Conservation (phyloP, 2,888 invertebrate genomes). For the Formica aserva region DNA sequence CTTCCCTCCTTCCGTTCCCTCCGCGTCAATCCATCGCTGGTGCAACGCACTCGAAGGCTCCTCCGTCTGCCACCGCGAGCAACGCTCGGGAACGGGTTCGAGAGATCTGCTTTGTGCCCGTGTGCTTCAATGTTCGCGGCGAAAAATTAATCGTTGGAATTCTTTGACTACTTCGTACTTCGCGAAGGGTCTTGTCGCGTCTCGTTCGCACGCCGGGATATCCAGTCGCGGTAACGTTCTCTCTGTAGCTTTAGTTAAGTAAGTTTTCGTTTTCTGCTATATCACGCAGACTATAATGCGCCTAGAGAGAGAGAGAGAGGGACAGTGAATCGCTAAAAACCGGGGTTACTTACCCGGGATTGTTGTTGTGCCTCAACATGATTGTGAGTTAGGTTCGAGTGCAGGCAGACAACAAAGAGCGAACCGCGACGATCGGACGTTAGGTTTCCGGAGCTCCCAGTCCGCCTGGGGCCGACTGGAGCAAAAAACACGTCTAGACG, state of each 20-base stretch:
- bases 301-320: neutral
- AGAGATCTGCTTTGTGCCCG: slow-evolving; percentile 57
- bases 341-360: slow-evolving; percentile 42
- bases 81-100: slow-evolving; percentile 62
- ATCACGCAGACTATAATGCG: neutral
- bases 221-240: slow-evolving; percentile 1
- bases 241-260: slow-evolving; percentile 27
- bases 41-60: slow-evolving; percentile 68
- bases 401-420: slow-evolving; percentile 49
- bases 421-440: slow-evolving; percentile 68
- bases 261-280: slow-evolving; percentile 10
- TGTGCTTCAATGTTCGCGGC: slow-evolving; percentile 58
- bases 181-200: neutral
- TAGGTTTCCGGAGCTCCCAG: slow-evolving; percentile 67
- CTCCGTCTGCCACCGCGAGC: slow-evolving; percentile 59
- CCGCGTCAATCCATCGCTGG: slow-evolving; percentile 56
- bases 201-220: neutral
- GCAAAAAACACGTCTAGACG: slow-evolving; percentile 77
- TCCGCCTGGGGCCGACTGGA: slow-evolving; percentile 63
- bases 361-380: slow-evolving; percentile 25
- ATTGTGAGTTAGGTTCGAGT: slow-evolving; percentile 33
- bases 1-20: slow-evolving; percentile 73
- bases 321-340: slow-evolving; percentile 15
- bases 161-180: slow-evolving; percentile 14
- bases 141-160: slow-evolving; percentile 52